Conservation (phyloP, 2,888 invertebrate species). For the Lithophane socia region DNA sequence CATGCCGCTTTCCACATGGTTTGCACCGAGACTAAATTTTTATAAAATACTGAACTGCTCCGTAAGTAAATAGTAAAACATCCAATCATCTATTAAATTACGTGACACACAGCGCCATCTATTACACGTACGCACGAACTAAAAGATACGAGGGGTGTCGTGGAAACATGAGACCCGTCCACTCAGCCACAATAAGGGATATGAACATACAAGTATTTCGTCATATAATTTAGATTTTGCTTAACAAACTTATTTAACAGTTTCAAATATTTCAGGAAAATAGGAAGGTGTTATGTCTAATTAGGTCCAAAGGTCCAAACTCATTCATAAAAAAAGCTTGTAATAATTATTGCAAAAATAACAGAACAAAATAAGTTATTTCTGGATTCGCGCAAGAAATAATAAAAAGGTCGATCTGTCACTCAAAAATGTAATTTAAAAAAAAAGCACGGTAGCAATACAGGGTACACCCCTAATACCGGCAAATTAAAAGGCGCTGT, state of each 20-base stretch:
- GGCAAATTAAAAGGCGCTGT: constrained; percentile 90
- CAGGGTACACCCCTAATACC: constrained; percentile 84
- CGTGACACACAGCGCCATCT: constrained; percentile 46
- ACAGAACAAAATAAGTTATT: background rate
- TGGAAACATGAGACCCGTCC: background rate
- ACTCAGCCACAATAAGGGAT: background rate
- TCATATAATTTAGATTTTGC: background rate
- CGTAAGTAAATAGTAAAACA: background rate
- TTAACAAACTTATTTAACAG: too few relatives aligned
- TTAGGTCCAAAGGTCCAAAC: too few relatives aligned
- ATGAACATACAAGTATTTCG: background rate
- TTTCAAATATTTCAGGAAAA: background rate
- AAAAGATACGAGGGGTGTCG: background rate
- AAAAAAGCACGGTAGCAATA: constrained; percentile 67
- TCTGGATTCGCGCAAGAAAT: background rate
- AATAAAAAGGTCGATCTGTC: background rate
- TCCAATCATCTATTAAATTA: background rate
- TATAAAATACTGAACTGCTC: background rate
- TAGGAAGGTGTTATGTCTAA: background rate
- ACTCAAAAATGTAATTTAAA: constrained; percentile 66
- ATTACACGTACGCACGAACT: constrained; percentile 31
- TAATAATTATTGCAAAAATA: background rate
- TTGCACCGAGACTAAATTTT: background rate
- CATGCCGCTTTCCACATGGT: too few relatives aligned
- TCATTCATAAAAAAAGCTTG: background rate